Percentiles rank a stretch among this genome's conserved stretches.
phyloP scores from a whole-genome alignment of 2,113 vertebrate species.

The Burhinus bistriatus region DNA sequence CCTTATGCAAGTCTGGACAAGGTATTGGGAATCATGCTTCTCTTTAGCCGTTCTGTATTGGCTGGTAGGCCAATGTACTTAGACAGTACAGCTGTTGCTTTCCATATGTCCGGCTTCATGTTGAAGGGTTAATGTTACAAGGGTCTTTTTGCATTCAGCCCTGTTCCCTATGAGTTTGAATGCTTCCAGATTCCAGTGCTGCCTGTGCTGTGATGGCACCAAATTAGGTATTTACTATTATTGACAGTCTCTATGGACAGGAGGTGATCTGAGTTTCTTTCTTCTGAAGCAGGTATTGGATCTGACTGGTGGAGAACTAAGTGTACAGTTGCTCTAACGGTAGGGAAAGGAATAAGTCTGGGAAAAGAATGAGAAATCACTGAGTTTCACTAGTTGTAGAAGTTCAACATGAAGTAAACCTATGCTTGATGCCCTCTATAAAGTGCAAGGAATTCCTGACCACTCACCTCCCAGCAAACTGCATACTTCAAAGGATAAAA shows the following conservation, averaged over 20 bases:
- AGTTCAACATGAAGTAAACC: neutral
- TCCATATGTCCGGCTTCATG: neutral
- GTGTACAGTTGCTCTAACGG: neutral
- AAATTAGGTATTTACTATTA: neutral
- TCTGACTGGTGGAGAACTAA: neutral
- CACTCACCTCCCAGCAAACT: neutral
- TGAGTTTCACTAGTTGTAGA: neutral
- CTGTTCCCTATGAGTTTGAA: neutral
- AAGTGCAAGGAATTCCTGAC: neutral
- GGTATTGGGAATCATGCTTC: neutral
- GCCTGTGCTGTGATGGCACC: neutral
- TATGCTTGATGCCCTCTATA: neutral
- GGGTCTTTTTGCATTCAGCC: neutral
- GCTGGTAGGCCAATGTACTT: neutral
- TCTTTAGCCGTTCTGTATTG: neutral
- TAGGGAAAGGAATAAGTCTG: neutral
- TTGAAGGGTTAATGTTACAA: neutral
- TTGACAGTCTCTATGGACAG: neutral
- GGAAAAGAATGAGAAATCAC: neutral
- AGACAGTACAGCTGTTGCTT: neutral
- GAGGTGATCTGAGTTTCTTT: neutral
- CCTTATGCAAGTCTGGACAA: neutral
- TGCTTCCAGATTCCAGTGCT: neutral
- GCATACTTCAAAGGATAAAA: neutral
- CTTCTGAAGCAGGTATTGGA: neutral